Conservation (phyloP, 2,888 invertebrate species). For the Cosmopolites sordidus region DNA sequence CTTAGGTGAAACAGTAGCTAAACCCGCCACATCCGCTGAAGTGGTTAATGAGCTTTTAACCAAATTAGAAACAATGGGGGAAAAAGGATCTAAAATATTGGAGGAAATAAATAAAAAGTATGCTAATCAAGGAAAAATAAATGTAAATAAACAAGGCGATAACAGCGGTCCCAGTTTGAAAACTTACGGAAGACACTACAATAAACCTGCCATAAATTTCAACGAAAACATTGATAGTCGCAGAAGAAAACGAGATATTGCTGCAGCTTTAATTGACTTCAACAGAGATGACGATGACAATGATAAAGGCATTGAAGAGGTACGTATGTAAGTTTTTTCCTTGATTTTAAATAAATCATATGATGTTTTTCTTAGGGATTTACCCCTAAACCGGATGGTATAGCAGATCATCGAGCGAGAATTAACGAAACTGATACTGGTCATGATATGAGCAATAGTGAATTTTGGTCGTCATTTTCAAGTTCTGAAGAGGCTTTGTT, state of each 20-base stretch:
- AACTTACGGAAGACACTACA: constrained; percentile 40
- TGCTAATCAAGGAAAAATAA: background rate
- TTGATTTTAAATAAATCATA: background rate
- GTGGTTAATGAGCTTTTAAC: constrained; percentile 57
- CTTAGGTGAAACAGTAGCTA: too few relatives aligned
- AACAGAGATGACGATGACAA: constrained; percentile 59
- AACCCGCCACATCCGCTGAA: constrained; percentile 51
- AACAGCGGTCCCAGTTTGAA: constrained; percentile 27
- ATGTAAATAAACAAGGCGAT: background rate
- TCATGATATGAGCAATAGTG: constrained; percentile 70
- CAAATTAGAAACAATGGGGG: constrained; percentile 56
- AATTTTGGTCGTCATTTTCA: constrained; percentile 78
- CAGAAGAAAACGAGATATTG: constrained; percentile 45
- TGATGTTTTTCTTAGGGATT: constrained; percentile 48
- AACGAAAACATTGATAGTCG: constrained; percentile 40
- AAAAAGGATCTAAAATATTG: constrained; percentile 55
- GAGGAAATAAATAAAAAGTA: constrained; percentile 52
- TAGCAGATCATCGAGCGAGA: constrained; percentile 59
- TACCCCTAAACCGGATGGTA: constrained; percentile 61
- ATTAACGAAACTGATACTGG: constrained; percentile 60
- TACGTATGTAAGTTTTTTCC: constrained; percentile 37
- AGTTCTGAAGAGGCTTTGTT: constrained; percentile 73
- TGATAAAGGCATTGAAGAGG: constrained; percentile 62
- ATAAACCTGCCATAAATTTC: constrained; percentile 39
- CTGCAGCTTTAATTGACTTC: constrained; percentile 51